Base-by-base conservation (phyloP, 2,113 vertebrate genomes). In the Elephantulus edwardii region DNA sequence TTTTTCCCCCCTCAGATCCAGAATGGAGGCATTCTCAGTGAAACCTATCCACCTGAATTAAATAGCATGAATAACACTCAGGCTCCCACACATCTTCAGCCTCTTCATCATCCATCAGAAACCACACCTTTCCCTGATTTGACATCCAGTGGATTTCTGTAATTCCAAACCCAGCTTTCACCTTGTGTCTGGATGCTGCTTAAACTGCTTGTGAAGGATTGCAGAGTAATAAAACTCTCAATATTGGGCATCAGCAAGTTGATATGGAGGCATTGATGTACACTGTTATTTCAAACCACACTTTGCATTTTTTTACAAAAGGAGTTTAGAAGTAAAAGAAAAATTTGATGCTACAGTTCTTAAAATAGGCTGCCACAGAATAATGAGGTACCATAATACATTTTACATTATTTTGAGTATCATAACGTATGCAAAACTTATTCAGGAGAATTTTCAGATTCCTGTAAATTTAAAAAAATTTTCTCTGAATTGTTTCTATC, bases 81-180 rank as follows among this genome's bases (percentile, higher is more conserved):
- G 90, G 66, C 97, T 80, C 44, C 90, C 35, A 24, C 96, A 62
- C 96, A 95, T 76, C 96, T 97, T 91, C 97, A 96, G 80, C 92
- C 97, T 52, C 96, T 96, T 92, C 96, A 96, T 94, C 98, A 97
- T 86, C 95, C 96, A 0, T 68, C 96, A 83, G 97, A 98, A 87
- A 91, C 97, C 95, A 96, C 93, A 93, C 89, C 97, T 94, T 98
- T 98, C 96, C 94, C 98, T 74, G 97, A 98, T 93, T 96, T 97
- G 92, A 92, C 97, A 90, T 97, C 97, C 81, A 93, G 95, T 95
- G 97, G 97, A 93, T 98, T 98, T 95, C 90, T 96, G 2, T 96
- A 91, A 97, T 96, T 91, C 95, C 86, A 85, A 76, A 52, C 56
- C 88, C 92, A 93, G 52, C 40, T 94, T 91, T 93, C 81, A 95